phyloP scores from a whole-genome alignment of 2,113 vertebrate genomes.

The Scophthalmus maximus region DNA sequence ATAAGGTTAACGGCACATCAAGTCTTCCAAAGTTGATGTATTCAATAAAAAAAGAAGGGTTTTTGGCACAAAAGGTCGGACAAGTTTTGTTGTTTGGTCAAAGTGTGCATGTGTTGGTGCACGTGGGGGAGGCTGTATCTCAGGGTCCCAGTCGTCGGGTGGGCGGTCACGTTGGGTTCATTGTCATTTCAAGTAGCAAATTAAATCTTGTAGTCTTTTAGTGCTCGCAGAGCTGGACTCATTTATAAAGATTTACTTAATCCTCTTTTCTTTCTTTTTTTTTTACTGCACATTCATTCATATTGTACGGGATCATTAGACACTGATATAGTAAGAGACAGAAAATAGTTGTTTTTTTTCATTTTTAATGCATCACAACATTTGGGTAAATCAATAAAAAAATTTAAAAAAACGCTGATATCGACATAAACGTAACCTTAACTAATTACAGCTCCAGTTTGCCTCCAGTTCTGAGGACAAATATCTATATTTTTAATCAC shows the following conservation, averaged over 20 bases:
- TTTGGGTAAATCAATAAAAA: not conserved
- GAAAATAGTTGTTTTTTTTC: not conserved
- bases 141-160: not conserved
- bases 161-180: conserved; percentile 9
- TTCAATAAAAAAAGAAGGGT: not conserved
- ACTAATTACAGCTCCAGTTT: not conserved
- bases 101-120: not conserved
- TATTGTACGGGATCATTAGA: not conserved
- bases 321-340: not conserved
- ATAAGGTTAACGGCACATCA: not conserved
- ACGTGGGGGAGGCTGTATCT: not conserved
- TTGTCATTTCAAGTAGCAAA: conserved; percentile 36
- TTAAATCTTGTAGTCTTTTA: conserved; percentile 15
- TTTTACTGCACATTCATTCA: conserved; percentile 17
- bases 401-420: not conserved
- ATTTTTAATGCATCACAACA: not conserved
- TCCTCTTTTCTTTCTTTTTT: too few species aligned
- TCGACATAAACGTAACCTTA: not conserved
- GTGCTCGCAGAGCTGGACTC: not conserved
- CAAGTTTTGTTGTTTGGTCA: not conserved
- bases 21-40: too few species aligned
- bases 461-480: not conserved
- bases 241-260: conserved; percentile 13
- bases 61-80: not conserved
- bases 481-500: too few species aligned